Conservation (phyloP, 2,888 invertebrate genomes). For the Lithophane socia region DNA sequence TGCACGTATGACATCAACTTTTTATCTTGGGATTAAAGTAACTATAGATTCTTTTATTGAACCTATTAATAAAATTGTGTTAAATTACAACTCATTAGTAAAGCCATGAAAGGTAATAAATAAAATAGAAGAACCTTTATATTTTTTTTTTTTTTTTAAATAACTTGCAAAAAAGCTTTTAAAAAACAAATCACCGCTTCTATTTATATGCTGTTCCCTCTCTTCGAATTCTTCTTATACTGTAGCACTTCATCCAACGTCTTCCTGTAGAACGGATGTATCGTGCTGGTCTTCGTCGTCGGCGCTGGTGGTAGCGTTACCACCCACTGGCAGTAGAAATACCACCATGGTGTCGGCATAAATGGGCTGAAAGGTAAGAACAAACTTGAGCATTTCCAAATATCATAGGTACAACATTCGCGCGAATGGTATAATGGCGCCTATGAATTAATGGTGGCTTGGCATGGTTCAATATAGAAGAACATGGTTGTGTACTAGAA, state of each 20-base stretch:
- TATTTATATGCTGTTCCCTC: background rate
- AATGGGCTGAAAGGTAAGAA: slow-evolving; percentile 46
- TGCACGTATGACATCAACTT: too few relatives aligned
- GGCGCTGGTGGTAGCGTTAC: slow-evolving; percentile 53
- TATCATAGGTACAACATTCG: background rate
- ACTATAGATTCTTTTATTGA: too few relatives aligned
- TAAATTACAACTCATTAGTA: too few relatives aligned
- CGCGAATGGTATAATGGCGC: background rate
- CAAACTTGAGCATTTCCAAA: background rate
- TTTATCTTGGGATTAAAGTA: too few relatives aligned
- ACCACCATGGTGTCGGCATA: slow-evolving; percentile 75
- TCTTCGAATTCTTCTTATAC: slow-evolving; percentile 55
- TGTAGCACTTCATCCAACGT: slow-evolving; percentile 59
- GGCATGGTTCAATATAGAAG: background rate
- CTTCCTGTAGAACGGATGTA: slow-evolving; percentile 68
- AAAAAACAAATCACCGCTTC: background rate
- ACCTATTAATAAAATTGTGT: too few relatives aligned
- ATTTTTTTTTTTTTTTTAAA: too few relatives aligned
- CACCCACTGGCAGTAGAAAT: slow-evolving; percentile 72
- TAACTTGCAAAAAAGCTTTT: too few relatives aligned
- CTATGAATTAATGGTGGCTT: too few relatives aligned
- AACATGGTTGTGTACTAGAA: background rate
- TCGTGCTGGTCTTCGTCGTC: slow-evolving; percentile 60
- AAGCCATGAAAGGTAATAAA: too few relatives aligned
- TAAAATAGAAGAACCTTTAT: too few relatives aligned